Evolutionary conservation across 2,888 invertebrate genomes (phyloP), one percentile per base, ranked within the genome.

Genomic region (Tortricodes alternella): DNA sequence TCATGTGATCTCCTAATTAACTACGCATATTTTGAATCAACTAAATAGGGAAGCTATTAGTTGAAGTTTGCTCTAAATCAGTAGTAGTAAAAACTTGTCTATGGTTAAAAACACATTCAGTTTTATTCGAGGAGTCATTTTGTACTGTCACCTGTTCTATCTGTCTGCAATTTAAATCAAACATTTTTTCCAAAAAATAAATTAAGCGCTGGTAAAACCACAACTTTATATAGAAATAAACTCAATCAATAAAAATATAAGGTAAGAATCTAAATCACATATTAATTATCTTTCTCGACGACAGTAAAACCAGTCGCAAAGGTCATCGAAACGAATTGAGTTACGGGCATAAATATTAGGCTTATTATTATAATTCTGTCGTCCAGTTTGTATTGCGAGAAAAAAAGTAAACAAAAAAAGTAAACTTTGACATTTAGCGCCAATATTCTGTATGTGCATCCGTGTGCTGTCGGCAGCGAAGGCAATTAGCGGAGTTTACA

Each of bases 261-360:
- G 24, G 23, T 24, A 16, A 23, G 41, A 15, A 24, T 11, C 9
- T 43, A 43, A 43, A 43, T 23, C 27, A 9, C 11, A 29, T 29
- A 34, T 34, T 34, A 37, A 37, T 23, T 48, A 48, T 51, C 24
- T 38, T 46, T 23, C 32, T 46, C n/a, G 23, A 19, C 35, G 6
- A 41, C 41, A 41, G 3, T 18, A 9, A 53, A 53, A 53, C 53
- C 53, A 18, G 46, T 53, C 39, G 50, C 18, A 29, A 39, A 46
- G 32, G 46, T 39, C 39, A 39, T 53, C 46, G 21, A 6, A 37
- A 23, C 37, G 13, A 11, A 6, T 23, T 11, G 9, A n/a, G 32
- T 18, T 15, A 39, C 23, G 15, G 19, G 16, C 34, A 38, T 39
- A 46, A 46, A 35, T 34, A 38, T 53, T 38, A 38, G 46, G 16